These are phyloP conservation scores for Bambusicola thoracicus DNA, from an alignment of 2,113 vertebrate genomes.

Conservation along the genomic window DNA sequence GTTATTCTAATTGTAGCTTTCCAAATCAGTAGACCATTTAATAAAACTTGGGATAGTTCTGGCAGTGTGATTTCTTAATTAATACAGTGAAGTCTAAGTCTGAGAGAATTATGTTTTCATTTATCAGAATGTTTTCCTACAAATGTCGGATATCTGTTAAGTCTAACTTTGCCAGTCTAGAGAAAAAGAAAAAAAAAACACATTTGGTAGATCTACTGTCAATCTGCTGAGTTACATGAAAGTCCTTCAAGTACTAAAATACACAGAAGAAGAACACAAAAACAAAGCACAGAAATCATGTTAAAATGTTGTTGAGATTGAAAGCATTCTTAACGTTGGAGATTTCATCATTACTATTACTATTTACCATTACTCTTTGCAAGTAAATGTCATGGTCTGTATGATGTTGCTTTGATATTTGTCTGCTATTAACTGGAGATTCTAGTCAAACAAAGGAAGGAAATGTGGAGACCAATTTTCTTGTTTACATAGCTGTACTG, in stretches of 20 bases:
- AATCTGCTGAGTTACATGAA: not conserved
- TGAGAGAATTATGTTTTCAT: not conserved
- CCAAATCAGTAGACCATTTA: conserved; percentile 13
- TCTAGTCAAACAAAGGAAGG: not conserved
- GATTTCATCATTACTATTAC: not conserved
- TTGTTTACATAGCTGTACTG: not conserved
- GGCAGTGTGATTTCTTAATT: not conserved
- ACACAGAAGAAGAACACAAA: not conserved
- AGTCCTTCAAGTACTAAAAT: not conserved
- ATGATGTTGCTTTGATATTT: not conserved
- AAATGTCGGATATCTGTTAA: not conserved
- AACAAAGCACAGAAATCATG: not conserved
- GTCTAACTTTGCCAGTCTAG: not conserved
- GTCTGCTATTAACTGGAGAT: not conserved
- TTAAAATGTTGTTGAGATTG: not conserved
- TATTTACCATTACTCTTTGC: not conserved
- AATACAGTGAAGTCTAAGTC: not conserved
- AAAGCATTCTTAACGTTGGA: not conserved
- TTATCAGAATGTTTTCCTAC: not conserved
- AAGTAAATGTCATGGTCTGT: not conserved
- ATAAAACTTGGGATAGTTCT: not conserved
- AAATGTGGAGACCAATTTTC: not conserved
- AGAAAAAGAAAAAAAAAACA: conserved; percentile 17
- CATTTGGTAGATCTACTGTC: not conserved
- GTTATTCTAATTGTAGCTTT: not conserved